Evolutionary conservation across 2,888 invertebrate species (phyloP).

Genomic region (Perdita meconis): DNA sequence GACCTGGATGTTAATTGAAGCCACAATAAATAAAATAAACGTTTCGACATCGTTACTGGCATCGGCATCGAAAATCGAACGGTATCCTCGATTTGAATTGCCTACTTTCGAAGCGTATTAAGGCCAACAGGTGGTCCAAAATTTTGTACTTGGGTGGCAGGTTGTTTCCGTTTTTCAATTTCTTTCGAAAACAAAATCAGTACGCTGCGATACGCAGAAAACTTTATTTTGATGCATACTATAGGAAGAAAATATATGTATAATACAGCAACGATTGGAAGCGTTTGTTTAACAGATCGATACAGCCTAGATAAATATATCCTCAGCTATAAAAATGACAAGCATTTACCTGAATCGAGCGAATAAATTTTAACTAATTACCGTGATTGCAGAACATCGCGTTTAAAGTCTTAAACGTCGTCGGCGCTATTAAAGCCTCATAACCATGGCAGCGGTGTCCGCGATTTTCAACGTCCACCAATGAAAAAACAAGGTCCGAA

Average conservation of each 20-base stretch:
- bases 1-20: slow-evolving; percentile 65
- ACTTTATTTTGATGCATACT: too few species aligned
- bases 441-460: slow-evolving; percentile 54
- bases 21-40: slow-evolving; percentile 56
- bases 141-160: not conserved
- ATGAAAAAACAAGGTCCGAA: slow-evolving; percentile 33
- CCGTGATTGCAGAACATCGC: slow-evolving; percentile 3
- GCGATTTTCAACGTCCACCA: slow-evolving; percentile 44
- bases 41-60: slow-evolving; percentile 18
- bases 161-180: too few species aligned
- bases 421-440: slow-evolving; percentile 52
- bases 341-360: too few species aligned
- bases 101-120: slow-evolving; percentile 1
- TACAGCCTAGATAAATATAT: too few species aligned
- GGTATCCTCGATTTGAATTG: slow-evolving; percentile 7
- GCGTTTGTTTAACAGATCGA: too few species aligned
- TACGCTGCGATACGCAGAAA: too few species aligned
- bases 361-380: too few species aligned
- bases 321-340: too few species aligned
- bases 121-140: not conserved
- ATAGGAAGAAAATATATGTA: too few species aligned
- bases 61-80: slow-evolving; percentile 34
- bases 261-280: too few species aligned
- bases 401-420: slow-evolving; percentile 30
- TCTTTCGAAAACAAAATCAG: too few species aligned